phyloP scores from a whole-genome alignment of 2,888 invertebrate species.

The Mimumesa dahlbomi region DNA sequence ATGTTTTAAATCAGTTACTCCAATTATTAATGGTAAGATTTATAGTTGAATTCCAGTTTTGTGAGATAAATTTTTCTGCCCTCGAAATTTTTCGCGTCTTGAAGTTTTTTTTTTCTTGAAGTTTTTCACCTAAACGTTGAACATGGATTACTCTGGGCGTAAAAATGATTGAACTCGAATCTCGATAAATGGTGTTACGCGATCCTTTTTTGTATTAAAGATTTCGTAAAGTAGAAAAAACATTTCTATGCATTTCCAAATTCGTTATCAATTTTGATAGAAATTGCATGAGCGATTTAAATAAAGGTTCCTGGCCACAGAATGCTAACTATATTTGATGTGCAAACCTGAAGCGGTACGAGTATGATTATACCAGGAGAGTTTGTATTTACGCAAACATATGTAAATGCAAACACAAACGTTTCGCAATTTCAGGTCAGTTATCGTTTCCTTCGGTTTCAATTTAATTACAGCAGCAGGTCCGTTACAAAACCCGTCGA shows the following conservation, averaged over 20 bases:
- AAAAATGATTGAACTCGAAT: too few relatives aligned
- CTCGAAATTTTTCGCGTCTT: too few relatives aligned
- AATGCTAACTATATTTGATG: constrained; percentile 69
- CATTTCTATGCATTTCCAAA: neutral
- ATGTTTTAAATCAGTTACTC: too few relatives aligned
- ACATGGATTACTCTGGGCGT: too few relatives aligned
- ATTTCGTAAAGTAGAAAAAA: too few relatives aligned
- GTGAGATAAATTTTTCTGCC: too few relatives aligned
- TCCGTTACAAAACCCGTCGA: constrained; percentile 49
- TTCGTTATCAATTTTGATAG: constrained; percentile 6
- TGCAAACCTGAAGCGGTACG: constrained; percentile 64
- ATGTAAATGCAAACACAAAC: constrained; percentile 63
- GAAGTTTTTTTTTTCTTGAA: too few relatives aligned
- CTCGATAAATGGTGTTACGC: too few relatives aligned
- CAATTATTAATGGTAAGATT: too few relatives aligned
- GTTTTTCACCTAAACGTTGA: too few relatives aligned
- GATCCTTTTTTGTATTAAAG: too few relatives aligned
- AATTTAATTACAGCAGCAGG: constrained; percentile 57
- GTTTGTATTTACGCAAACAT: constrained; percentile 64
- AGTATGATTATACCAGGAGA: constrained; percentile 59
- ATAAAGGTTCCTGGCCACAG: constrained; percentile 62
- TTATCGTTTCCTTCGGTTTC: constrained; percentile 70
- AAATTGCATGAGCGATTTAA: constrained; percentile 56
- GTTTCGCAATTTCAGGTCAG: constrained; percentile 72
- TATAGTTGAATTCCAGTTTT: too few relatives aligned